Conservation (phyloP, 2,888 invertebrate genomes). For the Coenonympha arcania region DNA sequence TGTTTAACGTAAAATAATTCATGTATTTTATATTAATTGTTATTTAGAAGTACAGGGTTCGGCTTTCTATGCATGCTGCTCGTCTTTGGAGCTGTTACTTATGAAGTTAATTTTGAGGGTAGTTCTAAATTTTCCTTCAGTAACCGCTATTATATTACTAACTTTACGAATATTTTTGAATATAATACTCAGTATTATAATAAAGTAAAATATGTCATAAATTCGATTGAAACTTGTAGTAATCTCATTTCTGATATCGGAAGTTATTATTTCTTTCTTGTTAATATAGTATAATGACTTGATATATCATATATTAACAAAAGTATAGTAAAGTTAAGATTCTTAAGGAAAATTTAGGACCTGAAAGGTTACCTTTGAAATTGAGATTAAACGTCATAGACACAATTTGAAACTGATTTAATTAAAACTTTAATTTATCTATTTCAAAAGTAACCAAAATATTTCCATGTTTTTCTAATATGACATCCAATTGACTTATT, state of each 20-base stretch:
- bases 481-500: constrained; percentile 20
- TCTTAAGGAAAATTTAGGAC: constrained; percentile 19
- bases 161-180: too few species aligned
- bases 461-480: neutral
- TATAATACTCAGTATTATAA: too few species aligned
- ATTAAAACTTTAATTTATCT: too few species aligned
- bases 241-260: too few species aligned
- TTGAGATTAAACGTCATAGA: neutral
- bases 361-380: constrained; percentile 19
- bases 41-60: constrained; percentile 21
- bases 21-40: constrained; percentile 15
- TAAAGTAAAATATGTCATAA: too few species aligned
- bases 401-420: too few species aligned
- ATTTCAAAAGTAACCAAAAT: constrained; percentile 15
- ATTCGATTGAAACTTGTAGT: too few species aligned
- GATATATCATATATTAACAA: neutral
- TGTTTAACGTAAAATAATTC: neutral
- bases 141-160: too few species aligned
- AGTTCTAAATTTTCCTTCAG: constrained; percentile 32
- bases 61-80: constrained; percentile 36
- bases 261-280: too few species aligned
- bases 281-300: too few species aligned
- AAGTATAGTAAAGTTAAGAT: neutral
- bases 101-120: constrained; percentile 26
- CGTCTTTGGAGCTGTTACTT: constrained; percentile 32